These are phyloP conservation scores for Pollenia griseotomentosa DNA, from an alignment of 2,888 invertebrate genomes.

Conservation along the genomic window DNA sequence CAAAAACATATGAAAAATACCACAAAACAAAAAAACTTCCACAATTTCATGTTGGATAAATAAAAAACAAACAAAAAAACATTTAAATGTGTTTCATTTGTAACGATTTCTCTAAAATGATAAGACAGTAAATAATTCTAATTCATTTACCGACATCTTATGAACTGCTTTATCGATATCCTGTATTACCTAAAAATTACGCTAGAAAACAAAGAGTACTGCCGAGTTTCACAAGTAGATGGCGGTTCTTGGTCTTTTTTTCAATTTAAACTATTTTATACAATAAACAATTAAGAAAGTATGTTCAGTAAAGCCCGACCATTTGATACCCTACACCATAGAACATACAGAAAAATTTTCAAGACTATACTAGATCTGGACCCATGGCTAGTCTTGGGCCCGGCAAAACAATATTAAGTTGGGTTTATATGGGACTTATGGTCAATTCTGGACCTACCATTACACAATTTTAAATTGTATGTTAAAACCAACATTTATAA, in stretches of 20 bases:
- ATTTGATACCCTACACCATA: too few relatives aligned
- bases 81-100: conserved; percentile 17
- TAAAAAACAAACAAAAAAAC: conserved; percentile 52
- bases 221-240: conserved; percentile 15
- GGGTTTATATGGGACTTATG: too few relatives aligned
- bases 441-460: too few relatives aligned
- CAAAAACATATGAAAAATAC: conserved; percentile 53
- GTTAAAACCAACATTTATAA: too few relatives aligned
- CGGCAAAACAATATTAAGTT: too few relatives aligned
- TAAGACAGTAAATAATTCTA: background rate
- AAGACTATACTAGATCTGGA: too few relatives aligned
- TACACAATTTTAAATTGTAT: too few relatives aligned
- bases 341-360: too few relatives aligned
- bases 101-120: background rate
- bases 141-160: background rate
- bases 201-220: background rate
- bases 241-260: background rate
- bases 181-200: background rate
- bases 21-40: conserved; percentile 54
- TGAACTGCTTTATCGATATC: background rate
- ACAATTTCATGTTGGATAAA: conserved; percentile 69
- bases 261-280: too few relatives aligned
- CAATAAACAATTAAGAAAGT: too few relatives aligned
- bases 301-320: too few relatives aligned
- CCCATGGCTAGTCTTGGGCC: too few relatives aligned